A percentile compares a stretch with the other conserved stretches of the same genome.
Conservation (phyloP, 2,888 invertebrate genomes). For the Melangyna quadrimaculata region DNA sequence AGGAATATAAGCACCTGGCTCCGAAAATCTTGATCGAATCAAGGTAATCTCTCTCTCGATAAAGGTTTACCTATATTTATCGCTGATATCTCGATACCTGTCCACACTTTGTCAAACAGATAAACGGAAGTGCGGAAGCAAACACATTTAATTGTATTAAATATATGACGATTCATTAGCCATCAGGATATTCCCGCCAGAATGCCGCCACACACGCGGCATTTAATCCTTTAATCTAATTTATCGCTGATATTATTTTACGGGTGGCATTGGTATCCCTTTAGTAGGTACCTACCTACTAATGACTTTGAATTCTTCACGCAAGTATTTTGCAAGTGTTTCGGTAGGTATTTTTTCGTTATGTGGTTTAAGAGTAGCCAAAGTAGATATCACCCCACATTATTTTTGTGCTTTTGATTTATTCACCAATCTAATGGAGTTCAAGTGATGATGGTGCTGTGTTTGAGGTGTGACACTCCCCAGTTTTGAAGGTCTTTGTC, state of each 20-base stretch:
- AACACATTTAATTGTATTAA: constrained; percentile 31
- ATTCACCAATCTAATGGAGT: neutral
- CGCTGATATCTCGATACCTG: constrained; percentile 50
- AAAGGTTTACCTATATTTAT: constrained; percentile 23
- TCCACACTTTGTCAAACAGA: constrained; percentile 3
- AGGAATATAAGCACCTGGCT: constrained; percentile 47
- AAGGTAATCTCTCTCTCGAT: constrained; percentile 31
- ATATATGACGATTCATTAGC: constrained; percentile 60
- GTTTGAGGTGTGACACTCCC: constrained; percentile 26
- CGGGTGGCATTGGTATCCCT: constrained; percentile 37
- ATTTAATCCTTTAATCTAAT: constrained; percentile 40
- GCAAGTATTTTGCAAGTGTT: constrained; percentile 40
- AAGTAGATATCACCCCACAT: neutral
- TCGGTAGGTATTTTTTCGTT: neutral
- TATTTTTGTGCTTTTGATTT: neutral
- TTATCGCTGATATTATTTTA: constrained; percentile 43
- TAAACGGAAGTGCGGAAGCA: constrained; percentile 65
- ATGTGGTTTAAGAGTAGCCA: neutral
- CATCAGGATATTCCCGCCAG: constrained; percentile 44
- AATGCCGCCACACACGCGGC: constrained; percentile 47
- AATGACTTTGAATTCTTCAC: constrained; percentile 4
- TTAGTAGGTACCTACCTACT: too few relatives aligned
- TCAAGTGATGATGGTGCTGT: neutral
- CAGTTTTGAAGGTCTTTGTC: constrained; percentile 50
- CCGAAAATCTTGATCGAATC: constrained; percentile 41